A percentile compares a stretch with the other conserved stretches of the same genome.
Conservation (phyloP, 2,888 invertebrate genomes). For the Marronus borbonicus region DNA sequence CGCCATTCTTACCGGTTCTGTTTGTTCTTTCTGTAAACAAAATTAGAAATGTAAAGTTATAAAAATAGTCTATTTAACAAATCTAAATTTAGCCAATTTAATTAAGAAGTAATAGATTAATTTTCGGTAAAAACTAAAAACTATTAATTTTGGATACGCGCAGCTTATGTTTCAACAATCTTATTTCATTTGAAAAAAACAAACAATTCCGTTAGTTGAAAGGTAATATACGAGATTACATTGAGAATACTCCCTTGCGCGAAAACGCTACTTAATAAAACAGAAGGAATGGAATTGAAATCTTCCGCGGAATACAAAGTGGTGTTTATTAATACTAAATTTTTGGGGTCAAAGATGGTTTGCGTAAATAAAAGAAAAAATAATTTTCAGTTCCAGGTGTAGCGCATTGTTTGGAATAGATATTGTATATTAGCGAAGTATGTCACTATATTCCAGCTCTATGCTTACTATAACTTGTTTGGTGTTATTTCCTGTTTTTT, state of each 20-base stretch:
- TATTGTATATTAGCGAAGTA: neutral
- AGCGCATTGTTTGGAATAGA: neutral
- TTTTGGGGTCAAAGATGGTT: neutral
- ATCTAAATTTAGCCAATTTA: too few relatives aligned
- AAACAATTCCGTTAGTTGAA: constrained; percentile 3
- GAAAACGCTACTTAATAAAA: constrained; percentile 21
- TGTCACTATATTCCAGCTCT: too few relatives aligned
- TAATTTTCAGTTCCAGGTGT: neutral
- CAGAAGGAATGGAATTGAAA: constrained; percentile 15
- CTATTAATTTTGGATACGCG: neutral
- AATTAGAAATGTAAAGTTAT: constrained; percentile 1
- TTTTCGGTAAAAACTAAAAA: neutral
- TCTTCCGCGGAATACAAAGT: constrained; percentile 22
- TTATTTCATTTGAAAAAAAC: neutral
- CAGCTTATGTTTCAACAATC: neutral
- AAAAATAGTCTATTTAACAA: too few relatives aligned
- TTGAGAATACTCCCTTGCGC: neutral
- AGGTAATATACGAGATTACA: constrained; percentile 19
- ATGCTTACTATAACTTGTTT: too few relatives aligned
- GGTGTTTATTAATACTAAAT: constrained; percentile 32
- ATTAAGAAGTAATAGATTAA: neutral
- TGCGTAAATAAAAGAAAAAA: constrained; percentile 4
- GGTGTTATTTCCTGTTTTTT: too few relatives aligned
- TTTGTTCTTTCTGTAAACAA: constrained; percentile 77
- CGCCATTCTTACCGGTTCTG: constrained; percentile 83